A percentile compares a stretch with the other conserved stretches of the same genome.
phyloP scores from a whole-genome alignment of 2,113 vertebrate genomes.

The Silurus asotus region DNA sequence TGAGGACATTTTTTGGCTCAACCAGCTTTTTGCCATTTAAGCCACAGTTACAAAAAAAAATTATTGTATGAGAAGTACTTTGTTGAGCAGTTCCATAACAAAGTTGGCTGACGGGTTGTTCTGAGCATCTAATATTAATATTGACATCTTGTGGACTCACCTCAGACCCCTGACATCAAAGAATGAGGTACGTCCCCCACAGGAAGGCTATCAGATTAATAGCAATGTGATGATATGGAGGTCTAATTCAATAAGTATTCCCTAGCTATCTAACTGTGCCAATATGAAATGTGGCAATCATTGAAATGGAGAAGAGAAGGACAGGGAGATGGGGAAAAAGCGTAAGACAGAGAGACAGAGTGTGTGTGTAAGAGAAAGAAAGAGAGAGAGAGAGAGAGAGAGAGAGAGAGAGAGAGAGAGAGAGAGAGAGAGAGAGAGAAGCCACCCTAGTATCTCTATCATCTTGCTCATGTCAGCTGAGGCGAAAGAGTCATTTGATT shows the following conservation, averaged over 20 bases:
- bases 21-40: background rate
- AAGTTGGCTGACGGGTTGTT: background rate
- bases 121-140: background rate
- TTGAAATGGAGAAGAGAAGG: constrained; percentile 33
- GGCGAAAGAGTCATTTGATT: constrained; percentile 47
- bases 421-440: constrained; percentile 3
- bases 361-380: constrained; percentile 21
- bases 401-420: constrained; percentile 28
- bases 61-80: background rate
- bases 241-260: constrained; percentile 43
- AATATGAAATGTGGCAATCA: constrained; percentile 32
- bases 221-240: constrained; percentile 42
- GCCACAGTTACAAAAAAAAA: background rate
- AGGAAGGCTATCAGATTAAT: constrained; percentile 42
- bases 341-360: constrained; percentile 21
- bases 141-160: constrained; percentile 27
- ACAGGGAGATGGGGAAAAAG: background rate
- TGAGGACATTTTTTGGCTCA: background rate
- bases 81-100: background rate
- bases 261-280: constrained; percentile 37
- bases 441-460: constrained; percentile 25
- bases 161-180: constrained; percentile 38
- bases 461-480: constrained; percentile 3
- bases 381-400: background rate
- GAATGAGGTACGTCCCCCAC: constrained; percentile 22